Base-by-base conservation (phyloP, 2,113 vertebrate genomes). In the Speoplatyrhinus poulsoni region DNA sequence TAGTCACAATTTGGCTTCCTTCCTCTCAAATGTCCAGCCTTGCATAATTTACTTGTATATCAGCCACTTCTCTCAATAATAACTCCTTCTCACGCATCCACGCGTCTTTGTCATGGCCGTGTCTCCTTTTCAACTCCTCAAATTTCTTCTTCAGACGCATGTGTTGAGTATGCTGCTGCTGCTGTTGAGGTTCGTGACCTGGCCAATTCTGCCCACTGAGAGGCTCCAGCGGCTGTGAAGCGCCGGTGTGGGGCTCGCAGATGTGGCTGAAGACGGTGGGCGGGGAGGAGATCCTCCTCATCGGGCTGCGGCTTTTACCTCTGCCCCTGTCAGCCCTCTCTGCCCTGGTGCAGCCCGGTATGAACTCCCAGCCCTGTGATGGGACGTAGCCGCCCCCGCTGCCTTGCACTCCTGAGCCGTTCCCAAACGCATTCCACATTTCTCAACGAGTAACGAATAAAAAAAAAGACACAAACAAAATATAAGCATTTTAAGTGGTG, bases 31-130 rank as follows among this genome's bases (percentile, higher is more conserved):
- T 15, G 11, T 11, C 49, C 49, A 52, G 9, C 13, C 49, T 0
- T 9, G 11, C 32, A 19, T 9, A 72, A 56, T 87, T 46, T 90
- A 93, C 89, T 92, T 94, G 88, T 80, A 94, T 90, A 49, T 91
- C 83, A 62, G 92, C 91, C 75, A 91, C 84, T 88, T 93, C 89
- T 85, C 92, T 92, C 73, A 94, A 76, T 75, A 94, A 73, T n/a
- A 55, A 73, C 74, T 92, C 84, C 75, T 94, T 93, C 80, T 93
- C 90, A 1, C 78, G 85, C 79, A 80, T 89, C 89, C 91, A 93
- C 57, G 75, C 86, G 53, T 91, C 87, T 66, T 88, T 93, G 47
- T 93, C 92, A 63, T 90, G 88, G 7, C 83, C 72, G 33, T 87
- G 87, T 65, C 80, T 68, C 70, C 86, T 93, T 76, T 92, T 93